Evolutionary conservation across 2,113 vertebrate genomes (phyloP), one percentile per base, ranked within the genome.

Genomic region (Lagopus muta): DNA sequence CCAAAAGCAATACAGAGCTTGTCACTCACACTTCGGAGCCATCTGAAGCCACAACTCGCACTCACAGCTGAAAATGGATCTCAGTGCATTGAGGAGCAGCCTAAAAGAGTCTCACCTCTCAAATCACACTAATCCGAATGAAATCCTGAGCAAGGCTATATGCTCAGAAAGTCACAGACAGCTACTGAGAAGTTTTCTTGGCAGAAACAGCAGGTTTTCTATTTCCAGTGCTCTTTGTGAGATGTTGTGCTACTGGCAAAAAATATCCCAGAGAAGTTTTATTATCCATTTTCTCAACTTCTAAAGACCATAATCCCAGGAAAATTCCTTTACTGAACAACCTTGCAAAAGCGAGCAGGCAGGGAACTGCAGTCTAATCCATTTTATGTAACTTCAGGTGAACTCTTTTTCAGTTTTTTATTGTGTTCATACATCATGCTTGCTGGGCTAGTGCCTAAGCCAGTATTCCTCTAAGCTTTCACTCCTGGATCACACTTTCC

Each of bases 171-270:
- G 13, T n/a, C 66, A 25, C 10, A 77, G 61, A 34, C 17, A 55
- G 45, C 13, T 91, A 38, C 87, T 28, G 52, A 81, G 77, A 62
- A 84, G 21, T 11, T 61, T 21, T 84, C 52, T 45, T 20, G 20
- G 66, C 36, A 38, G 70, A 87, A 94, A 79, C 34, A 85, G 61
- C 71, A 89, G 20, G n/a, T 73, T 85, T 90, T 82, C 74, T 92
- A 85, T 91, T 85, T 82, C 81, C 82, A 84, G 40, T 6, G 34
- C 52, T 32, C 28, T 84, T 47, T 0, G 18, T 71, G 60, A 50
- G 64, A 88, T 66, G 64, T 27, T 75, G 52, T 14, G 13, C 34
- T 75, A 65, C 4, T 1, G 25, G 52, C 48, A 78, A 89, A 72
- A 92, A 77, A 77, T 58, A 82, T 5, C 50, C 47, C 78, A 16